Conservation (phyloP, 2,797 vertebrate species). For the Gallinago stenura region DNA sequence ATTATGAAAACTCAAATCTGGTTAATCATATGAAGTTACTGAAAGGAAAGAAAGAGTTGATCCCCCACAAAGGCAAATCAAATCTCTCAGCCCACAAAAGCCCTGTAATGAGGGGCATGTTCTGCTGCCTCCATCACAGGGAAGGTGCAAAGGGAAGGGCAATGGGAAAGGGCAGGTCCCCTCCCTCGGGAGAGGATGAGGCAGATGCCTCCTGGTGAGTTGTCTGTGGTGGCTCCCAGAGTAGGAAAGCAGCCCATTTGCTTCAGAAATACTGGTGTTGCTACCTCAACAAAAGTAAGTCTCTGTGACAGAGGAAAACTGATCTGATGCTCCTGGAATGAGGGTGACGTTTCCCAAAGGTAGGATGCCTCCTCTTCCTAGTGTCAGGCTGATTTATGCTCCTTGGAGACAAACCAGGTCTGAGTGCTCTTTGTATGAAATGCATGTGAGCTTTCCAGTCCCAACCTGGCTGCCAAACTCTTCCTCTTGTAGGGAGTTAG, state of each 20-base stretch:
- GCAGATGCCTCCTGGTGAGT: neutral
- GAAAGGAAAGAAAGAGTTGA: neutral
- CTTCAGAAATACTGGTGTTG: neutral
- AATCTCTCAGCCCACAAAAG: neutral
- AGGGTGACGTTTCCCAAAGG: neutral
- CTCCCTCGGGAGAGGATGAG: neutral
- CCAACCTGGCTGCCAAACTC: neutral
- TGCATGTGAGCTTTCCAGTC: neutral
- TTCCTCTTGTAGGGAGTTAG: neutral
- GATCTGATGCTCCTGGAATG: neutral
- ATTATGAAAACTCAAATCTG: neutral
- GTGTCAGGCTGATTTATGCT: neutral
- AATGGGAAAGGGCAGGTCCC: neutral
- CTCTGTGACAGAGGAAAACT: neutral
- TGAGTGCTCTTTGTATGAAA: neutral
- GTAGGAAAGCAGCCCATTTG: neutral
- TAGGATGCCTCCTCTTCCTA: neutral
- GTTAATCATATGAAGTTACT: neutral
- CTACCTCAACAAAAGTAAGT: neutral
- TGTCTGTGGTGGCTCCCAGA: neutral
- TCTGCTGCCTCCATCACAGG: neutral
- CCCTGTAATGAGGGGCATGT: neutral
- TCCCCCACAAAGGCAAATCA: neutral
- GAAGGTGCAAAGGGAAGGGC: neutral
- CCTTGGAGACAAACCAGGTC: neutral